Conservation (phyloP, 2,113 vertebrate species). For the Silurus asotus region DNA sequence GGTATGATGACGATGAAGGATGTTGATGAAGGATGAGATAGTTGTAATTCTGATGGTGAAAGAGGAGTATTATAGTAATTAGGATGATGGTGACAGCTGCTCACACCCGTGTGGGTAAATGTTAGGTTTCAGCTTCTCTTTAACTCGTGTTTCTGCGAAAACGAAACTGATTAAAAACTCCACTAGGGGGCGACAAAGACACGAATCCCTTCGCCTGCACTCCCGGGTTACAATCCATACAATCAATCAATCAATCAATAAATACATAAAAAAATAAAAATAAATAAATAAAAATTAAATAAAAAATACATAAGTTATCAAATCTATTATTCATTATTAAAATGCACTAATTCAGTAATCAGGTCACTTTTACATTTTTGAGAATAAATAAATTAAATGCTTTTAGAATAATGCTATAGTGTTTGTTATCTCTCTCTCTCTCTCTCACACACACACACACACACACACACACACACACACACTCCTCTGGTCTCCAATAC, state of each 20-base stretch:
- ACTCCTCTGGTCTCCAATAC: too few species aligned
- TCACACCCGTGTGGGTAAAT: background rate
- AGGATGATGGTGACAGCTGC: background rate
- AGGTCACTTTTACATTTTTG: background rate
- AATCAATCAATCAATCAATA: background rate
- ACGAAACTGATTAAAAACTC: background rate
- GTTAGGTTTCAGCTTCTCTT: background rate
- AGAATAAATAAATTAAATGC: background rate
- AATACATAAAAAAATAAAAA: too few species aligned
- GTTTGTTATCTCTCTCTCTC: background rate
- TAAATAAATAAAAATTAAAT: too few species aligned
- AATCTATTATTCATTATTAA: background rate
- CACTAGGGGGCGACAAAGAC: background rate
- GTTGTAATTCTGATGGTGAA: background rate
- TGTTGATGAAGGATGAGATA: too few species aligned
- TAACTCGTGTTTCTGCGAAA: background rate
- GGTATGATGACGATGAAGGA: too few species aligned
- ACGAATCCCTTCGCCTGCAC: background rate
- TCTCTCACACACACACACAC: background rate
- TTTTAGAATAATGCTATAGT: background rate
- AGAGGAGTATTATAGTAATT: background rate
- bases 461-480: background rate
- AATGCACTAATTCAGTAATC: background rate
- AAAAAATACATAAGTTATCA: too few species aligned
- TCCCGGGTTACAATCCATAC: background rate